Base-by-base conservation (phyloP, 2,888 invertebrate species). In the Miltochrista miniata region DNA sequence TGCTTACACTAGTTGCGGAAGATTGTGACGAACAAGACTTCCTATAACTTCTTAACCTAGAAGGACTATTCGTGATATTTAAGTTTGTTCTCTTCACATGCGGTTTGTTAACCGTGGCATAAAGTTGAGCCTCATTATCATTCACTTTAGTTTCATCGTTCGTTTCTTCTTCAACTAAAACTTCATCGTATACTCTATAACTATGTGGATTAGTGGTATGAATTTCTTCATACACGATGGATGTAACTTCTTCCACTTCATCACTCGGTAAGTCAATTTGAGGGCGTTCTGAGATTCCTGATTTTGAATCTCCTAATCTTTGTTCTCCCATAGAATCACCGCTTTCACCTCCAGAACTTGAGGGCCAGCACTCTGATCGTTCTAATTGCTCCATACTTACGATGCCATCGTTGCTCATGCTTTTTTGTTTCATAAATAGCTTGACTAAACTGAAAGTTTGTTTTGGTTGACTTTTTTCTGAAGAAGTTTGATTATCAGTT, bases 391-490 rank as follows among this genome's bases (percentile, higher is more conserved):
- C 96, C 92, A 96, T 94, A 48, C 94, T 93, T 68, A 93, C 92
- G 68, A 94, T 95, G 51, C 95, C 95, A 80, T 96, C 96, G 48
- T 94, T 95, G 63, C 96, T 96, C 88, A 94, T 94, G 79, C 96
- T 96, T 81, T 96, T 96, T 78, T 97, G 97, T 82, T 97, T 97
- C 93, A 97, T 97, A 77, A 97, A 97, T 61, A 97, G 91, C 83
- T 96, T 96, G 38, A 97, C 96, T 74, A 97, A 93, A 84, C 95
- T 97, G 81, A 97, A 95, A 64, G 95, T 94, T 73, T 94, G 94
- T 59, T 95, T 94, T 66, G 94, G 93, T 84, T 88, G 90, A 68
- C 87, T 92, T 80, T 90, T 92, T 42, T 92, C 91, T 30, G 89
- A 83, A 42, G 90, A 86, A 14, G 87, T 81, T 65, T 89, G 91